These are phyloP conservation scores for Lacanobia wlatinum DNA, from an alignment of 2,888 invertebrate genomes.

Conservation along the genomic window DNA sequence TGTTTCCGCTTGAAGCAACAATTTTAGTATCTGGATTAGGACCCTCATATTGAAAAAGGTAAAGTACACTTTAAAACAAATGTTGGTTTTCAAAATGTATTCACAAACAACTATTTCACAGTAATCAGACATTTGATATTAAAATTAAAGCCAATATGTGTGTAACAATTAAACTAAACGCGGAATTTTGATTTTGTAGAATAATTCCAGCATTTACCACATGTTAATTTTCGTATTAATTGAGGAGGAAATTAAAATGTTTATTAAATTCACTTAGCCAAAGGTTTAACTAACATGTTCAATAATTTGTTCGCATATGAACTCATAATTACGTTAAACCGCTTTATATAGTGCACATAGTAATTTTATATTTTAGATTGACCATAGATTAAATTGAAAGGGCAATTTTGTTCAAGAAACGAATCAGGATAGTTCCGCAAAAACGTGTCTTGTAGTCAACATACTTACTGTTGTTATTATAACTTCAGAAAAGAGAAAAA, in stretches of 20 bases:
- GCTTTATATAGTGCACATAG: background rate
- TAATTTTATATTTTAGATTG: slow-evolving; percentile 1
- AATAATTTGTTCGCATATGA: background rate
- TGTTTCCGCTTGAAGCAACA: slow-evolving; percentile 55
- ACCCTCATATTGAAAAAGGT: slow-evolving; percentile 39
- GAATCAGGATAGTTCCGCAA: background rate
- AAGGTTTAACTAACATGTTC: background rate
- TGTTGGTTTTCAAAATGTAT: slow-evolving; percentile 18
- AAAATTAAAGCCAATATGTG: slow-evolving; percentile 2
- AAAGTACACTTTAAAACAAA: slow-evolving; percentile 25
- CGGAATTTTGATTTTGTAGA: slow-evolving; percentile 28
- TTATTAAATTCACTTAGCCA: background rate
- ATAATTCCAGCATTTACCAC: slow-evolving; percentile 17
- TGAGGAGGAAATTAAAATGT: slow-evolving; percentile 8
- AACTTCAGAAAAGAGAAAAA: slow-evolving; percentile 10
- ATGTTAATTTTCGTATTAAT: slow-evolving; percentile 10
- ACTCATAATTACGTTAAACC: background rate
- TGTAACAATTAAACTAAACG: background rate
- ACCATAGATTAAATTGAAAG: slow-evolving; percentile 1
- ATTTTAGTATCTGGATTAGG: slow-evolving; percentile 29
- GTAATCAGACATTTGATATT: slow-evolving; percentile 1
- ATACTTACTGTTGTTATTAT: slow-evolving; percentile 14
- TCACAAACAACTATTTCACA: slow-evolving; percentile 13
- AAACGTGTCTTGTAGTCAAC: background rate
- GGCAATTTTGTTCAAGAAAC: background rate